These are phyloP conservation scores for Oxytorus armatus DNA, from an alignment of 2,888 invertebrate genomes.

Conservation along the genomic window DNA sequence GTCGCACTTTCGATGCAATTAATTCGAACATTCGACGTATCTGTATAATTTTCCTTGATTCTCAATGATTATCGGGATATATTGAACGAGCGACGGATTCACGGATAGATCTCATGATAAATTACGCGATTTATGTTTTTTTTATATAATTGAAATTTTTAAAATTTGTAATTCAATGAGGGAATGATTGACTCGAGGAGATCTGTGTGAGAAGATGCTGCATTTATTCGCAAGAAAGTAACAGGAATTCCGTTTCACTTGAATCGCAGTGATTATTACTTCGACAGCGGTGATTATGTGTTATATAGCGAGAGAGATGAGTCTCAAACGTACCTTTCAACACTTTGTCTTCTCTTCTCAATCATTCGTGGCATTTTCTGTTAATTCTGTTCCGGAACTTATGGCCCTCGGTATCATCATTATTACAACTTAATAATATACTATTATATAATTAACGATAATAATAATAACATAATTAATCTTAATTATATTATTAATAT, in stretches of 20 bases:
- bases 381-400: neutral
- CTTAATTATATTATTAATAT: neutral
- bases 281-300: slow-evolving; percentile 7
- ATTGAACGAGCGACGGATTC: neutral
- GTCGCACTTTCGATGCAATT: slow-evolving; percentile 30
- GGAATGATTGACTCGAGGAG: slow-evolving; percentile 14
- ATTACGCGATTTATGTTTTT: slow-evolving; percentile 5
- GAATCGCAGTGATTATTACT: slow-evolving; percentile 38
- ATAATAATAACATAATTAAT: neutral
- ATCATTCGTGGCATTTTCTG: no score
- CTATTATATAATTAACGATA: no score
- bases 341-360: no score
- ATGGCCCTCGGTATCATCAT: neutral
- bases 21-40: slow-evolving; percentile 30
- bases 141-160: neutral
- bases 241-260: slow-evolving; percentile 37
- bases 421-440: no score
- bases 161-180: slow-evolving; percentile 14
- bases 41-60: slow-evolving; percentile 22
- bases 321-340: slow-evolving; percentile 37
- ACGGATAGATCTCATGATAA: slow-evolving; percentile 9
- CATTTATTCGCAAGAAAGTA: slow-evolving; percentile 34
- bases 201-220: slow-evolving; percentile 34
- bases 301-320: neutral
- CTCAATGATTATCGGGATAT: slow-evolving; percentile 8